Evolutionary conservation across 2,113 vertebrate genomes (phyloP).

Genomic region (Miniopterus natalensis): DNA sequence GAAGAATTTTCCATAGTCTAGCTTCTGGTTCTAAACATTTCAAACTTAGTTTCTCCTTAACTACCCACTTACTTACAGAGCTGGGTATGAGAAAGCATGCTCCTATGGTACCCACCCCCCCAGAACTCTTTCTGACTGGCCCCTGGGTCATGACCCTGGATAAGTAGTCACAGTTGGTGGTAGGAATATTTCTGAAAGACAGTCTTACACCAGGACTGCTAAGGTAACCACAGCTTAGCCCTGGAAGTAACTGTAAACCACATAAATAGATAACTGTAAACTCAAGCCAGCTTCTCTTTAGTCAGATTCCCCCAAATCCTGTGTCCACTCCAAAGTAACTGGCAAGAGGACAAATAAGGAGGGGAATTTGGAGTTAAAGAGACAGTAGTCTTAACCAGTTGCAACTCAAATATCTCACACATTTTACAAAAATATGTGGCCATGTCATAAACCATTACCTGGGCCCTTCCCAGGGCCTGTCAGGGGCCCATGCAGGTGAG

Average conservation of each 20-base stretch:
- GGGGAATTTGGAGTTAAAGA: not conserved
- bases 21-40: not conserved
- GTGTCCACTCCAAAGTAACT: not conserved
- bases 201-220: not conserved
- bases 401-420: not conserved
- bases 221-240: not conserved
- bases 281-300: not conserved
- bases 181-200: not conserved
- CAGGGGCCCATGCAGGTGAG: not conserved
- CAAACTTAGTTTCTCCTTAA: not conserved
- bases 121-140: not conserved
- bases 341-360: not conserved
- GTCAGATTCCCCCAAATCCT: not conserved
- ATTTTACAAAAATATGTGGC: not conserved
- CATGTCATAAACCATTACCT: not conserved
- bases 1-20: not conserved
- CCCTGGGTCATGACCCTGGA: not conserved
- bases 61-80: not conserved
- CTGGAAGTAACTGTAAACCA: not conserved
- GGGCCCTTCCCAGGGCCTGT: not conserved
- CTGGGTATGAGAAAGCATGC: not conserved
- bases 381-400: not conserved
- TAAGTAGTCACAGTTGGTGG: not conserved
- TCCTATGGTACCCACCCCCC: not conserved
- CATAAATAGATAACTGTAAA: not conserved